Evolutionary conservation across 2,888 invertebrate species (phyloP).

Genomic region (Melangyna quadrimaculata): DNA sequence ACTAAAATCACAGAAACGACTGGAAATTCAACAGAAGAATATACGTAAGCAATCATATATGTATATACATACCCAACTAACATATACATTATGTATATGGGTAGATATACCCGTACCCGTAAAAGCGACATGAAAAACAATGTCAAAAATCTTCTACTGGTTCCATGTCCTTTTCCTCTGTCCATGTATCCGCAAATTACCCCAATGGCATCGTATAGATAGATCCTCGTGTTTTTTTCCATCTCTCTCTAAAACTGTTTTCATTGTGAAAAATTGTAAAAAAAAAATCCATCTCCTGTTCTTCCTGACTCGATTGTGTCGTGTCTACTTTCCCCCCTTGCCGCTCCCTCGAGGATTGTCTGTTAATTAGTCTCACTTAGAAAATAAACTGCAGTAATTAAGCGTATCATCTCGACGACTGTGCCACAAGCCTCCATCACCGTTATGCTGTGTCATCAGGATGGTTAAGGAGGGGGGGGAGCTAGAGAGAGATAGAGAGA

Average conservation of each 20-base stretch:
- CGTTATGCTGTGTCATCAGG: not conserved
- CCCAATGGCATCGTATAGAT: slow-evolving; percentile 30
- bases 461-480: not conserved
- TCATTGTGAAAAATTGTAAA: slow-evolving; percentile 1
- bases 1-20: slow-evolving; percentile 70
- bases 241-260: not conserved
- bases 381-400: slow-evolving; percentile 81
- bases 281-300: slow-evolving; percentile 29
- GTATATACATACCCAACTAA: not conserved
- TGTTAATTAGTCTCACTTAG: slow-evolving; percentile 81
- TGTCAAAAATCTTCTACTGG: slow-evolving; percentile 57
- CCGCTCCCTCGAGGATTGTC: slow-evolving; percentile 74
- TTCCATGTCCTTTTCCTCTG: slow-evolving; percentile 31
- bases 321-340: slow-evolving; percentile 34
- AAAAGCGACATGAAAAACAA: slow-evolving; percentile 40
- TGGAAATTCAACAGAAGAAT: slow-evolving; percentile 56
- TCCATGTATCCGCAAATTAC: slow-evolving; percentile 62
- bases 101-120: not conserved
- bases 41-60: not conserved
- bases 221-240: slow-evolving; percentile 16
- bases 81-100: not conserved
- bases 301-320: slow-evolving; percentile 50
- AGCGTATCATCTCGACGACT: slow-evolving; percentile 75
- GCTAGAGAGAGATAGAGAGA: slow-evolving; percentile 29
- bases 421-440: slow-evolving; percentile 70